These are phyloP conservation scores for Pterocles burchelli DNA, from an alignment of 2,113 vertebrate genomes.

Conservation along the genomic window DNA sequence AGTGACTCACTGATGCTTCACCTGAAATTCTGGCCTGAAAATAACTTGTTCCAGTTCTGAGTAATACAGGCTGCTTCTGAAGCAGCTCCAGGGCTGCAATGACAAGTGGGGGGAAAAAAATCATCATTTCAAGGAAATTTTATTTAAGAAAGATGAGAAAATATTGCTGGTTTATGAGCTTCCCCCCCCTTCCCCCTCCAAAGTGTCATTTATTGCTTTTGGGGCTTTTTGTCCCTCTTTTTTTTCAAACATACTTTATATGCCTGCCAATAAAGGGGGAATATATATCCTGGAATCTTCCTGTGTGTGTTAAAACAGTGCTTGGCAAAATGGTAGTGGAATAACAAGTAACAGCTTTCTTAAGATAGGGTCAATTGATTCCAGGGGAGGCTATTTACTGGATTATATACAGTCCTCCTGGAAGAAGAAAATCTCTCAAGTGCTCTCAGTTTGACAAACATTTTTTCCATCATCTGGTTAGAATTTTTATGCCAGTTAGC, in stretches of 20 bases:
- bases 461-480: constrained; percentile 84
- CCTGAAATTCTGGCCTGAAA: constrained; percentile 4
- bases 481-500: constrained; percentile 80
- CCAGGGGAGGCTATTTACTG: constrained; percentile 61
- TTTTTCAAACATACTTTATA: constrained; percentile 37
- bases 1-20: not conserved
- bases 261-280: constrained; percentile 51
- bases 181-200: not conserved
- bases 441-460: constrained; percentile 65
- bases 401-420: constrained; percentile 50
- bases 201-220: constrained; percentile 46
- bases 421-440: constrained; percentile 66
- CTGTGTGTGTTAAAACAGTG: not conserved
- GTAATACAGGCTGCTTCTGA: not conserved
- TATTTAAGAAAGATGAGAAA: constrained; percentile 30
- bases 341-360: constrained; percentile 53
- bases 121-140: not conserved
- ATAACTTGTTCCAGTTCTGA: not conserved
- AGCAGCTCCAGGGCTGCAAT: not conserved
- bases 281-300: constrained; percentile 58
- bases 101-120: not conserved
- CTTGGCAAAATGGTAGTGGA: constrained; percentile 50
- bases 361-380: constrained; percentile 44
- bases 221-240: not conserved
- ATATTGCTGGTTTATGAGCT: constrained; percentile 14